phyloP scores from a whole-genome alignment of 1,140 invertebrate species.

The Pogonognathellus flavescens region DNA sequence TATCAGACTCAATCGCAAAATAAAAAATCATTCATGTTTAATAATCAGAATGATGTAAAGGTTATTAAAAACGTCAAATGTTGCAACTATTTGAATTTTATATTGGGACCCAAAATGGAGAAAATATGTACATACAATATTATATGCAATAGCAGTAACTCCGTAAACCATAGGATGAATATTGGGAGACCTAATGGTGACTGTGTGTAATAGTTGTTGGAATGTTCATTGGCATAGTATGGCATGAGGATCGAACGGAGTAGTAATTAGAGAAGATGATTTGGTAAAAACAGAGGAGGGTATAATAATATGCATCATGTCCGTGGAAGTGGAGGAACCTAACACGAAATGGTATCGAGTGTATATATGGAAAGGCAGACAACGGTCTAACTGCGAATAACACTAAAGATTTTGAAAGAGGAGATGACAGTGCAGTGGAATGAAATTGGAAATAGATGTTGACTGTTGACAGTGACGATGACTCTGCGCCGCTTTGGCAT shows the following conservation, averaged over 20 bases:
- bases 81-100: no score
- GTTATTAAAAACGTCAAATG: no score
- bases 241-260: not conserved
- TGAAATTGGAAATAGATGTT: conserved; percentile 47
- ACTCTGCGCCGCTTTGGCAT: not conserved
- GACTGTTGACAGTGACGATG: conserved; percentile 33
- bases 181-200: no score
- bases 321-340: not conserved
- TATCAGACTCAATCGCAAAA: no score
- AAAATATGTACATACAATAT: no score
- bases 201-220: not conserved
- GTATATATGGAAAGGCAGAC: not conserved
- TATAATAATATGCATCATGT: not conserved
- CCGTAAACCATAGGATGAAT: no score
- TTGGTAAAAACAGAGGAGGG: not conserved
- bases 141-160: no score
- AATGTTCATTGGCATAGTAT: not conserved
- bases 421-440: conserved; percentile 45
- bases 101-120: no score
- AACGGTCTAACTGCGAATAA: not conserved
- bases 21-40: no score
- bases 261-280: conserved; percentile 19
- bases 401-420: not conserved
- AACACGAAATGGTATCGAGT: not conserved
- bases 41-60: no score